A percentile compares a stretch with the other conserved stretches of the same genome.
Conservation (phyloP, 2,797 vertebrate genomes). For the Leptodactylus fallax region DNA sequence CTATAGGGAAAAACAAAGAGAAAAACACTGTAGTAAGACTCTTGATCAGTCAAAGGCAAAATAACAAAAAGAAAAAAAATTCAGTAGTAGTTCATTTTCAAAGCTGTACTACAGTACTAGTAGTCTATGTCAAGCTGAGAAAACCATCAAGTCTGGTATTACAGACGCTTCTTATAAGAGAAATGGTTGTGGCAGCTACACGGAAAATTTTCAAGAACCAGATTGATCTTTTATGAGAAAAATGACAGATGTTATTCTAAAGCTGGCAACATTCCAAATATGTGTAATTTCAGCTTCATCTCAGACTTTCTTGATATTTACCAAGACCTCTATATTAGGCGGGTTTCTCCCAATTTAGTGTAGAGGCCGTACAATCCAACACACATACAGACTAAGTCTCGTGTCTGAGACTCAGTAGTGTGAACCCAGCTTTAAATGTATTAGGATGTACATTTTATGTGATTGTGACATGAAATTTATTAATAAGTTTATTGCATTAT, state of each 20-base stretch:
- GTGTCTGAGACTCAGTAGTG: too few relatives aligned
- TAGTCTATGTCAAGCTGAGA: neutral
- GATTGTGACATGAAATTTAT: too few relatives aligned
- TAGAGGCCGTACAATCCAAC: too few relatives aligned
- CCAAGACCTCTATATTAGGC: neutral
- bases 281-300: neutral
- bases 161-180: neutral
- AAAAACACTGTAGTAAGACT: conserved; percentile 46
- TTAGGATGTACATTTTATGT: too few relatives aligned
- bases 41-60: neutral
- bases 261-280: neutral
- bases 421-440: too few relatives aligned
- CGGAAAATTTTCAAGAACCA: neutral
- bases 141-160: neutral
- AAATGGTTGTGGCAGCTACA: conserved; percentile 24
- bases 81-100: too few relatives aligned
- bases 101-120: neutral
- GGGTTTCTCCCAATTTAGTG: too few relatives aligned
- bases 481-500: too few relatives aligned
- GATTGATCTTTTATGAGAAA: conserved; percentile 2
- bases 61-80: neutral
- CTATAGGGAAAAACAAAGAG: conserved; percentile 72
- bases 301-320: neutral
- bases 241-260: neutral
- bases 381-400: too few relatives aligned